Evolutionary conservation across 2,113 vertebrate species (phyloP), one percentile per base, ranked within the genome.

Genomic region (Sphaerodactylus townsendi): DNA sequence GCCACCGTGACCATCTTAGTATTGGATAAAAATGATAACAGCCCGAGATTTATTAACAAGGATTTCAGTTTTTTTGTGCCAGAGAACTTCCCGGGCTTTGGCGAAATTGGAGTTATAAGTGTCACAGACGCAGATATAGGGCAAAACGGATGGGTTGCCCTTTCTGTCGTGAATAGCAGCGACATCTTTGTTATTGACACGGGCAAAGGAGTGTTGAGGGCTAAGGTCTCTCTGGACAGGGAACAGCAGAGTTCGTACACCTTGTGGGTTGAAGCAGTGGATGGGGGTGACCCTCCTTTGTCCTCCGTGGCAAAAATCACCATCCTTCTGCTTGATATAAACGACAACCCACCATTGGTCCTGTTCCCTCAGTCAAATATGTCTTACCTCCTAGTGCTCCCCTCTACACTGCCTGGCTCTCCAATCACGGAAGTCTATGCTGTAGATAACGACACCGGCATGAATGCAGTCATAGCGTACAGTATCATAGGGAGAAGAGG

Each of bases 1-100:
- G 98, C 98, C 75, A 99, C 98, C 0, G 96, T 99, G 74, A 93
- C 97, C 64, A 93, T 99, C 87, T 98, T 96, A 0, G 98, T 99
- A 5, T 88, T 97, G 91, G 99, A 99, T 94, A 98, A 97, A 94
- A 99, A 99, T 75, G 99, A 99, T 96, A 99, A 99, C 93, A 98
- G 97, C 77, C 99, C 99, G 6, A 96, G 97, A 75, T 99, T 99
- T 92, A 99, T 99, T 94, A 99, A 99, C 91, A 99, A 99, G 90
- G 98, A 99, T 91, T 99, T 99, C 90, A 99, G 98, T 30, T 99
- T 99, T 94, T 99, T 99, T 2, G 97, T 99, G 37, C 98, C 98
- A 2, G 99, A 99, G 95, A 99, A 99, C 92, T 98, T 99, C 69
- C 99, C 98, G 2, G 98, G 98, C 6, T 99, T 97, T 59, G 98